These are phyloP conservation scores for Furcula furcula DNA, from an alignment of 2,888 invertebrate genomes.

Conservation along the genomic window DNA sequence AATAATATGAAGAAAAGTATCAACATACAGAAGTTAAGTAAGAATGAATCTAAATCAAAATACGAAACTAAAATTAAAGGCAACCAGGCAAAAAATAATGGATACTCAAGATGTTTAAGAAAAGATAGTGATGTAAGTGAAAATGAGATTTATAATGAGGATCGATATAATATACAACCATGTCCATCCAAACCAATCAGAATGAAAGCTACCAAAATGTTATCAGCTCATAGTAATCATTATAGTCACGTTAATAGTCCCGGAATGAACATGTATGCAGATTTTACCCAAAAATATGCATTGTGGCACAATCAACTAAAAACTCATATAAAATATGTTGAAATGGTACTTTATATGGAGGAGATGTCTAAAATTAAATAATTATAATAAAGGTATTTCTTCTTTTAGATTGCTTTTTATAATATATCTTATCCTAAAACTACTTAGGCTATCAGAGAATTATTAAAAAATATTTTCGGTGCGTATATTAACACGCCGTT, in stretches of 20 bases:
- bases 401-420: not conserved
- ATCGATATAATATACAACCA: slow-evolving; percentile 14
- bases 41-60: not conserved
- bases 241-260: no score
- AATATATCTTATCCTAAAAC: no score
- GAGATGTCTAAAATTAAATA: slow-evolving; percentile 42
- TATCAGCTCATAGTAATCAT: no score
- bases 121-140: slow-evolving; percentile 2
- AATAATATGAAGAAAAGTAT: slow-evolving; percentile 4
- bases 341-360: slow-evolving; percentile 52
- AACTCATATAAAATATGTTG: slow-evolving; percentile 47
- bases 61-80: not conserved
- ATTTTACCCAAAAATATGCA: slow-evolving; percentile 26
- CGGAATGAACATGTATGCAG: not conserved
- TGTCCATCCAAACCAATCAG: not conserved
- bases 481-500: no score
- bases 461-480: no score
- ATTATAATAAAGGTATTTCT: not conserved
- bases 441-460: no score
- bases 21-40: not conserved
- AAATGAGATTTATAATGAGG: slow-evolving; percentile 5
- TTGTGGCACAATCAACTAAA: slow-evolving; percentile 61
- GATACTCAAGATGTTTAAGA: not conserved
- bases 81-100: not conserved
- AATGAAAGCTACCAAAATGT: not conserved